These are phyloP conservation scores for Ennomos erosarius DNA, from an alignment of 2,888 invertebrate species.

Conservation along the genomic window DNA sequence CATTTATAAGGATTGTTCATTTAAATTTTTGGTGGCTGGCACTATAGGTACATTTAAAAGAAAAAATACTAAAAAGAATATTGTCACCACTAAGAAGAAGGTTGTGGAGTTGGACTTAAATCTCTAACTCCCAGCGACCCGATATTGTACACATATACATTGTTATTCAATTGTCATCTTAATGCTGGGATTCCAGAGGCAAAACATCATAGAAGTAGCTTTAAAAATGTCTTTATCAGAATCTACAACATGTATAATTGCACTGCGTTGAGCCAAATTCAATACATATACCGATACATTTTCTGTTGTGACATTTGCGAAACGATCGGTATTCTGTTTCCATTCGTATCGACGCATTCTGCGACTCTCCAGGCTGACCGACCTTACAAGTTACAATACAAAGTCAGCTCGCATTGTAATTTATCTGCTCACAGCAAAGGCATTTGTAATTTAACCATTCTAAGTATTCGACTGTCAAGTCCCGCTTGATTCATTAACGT, in stretches of 20 bases:
- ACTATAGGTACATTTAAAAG: not conserved
- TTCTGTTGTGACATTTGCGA: too few relatives aligned
- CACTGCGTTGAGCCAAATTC: not conserved
- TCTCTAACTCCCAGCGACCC: too few relatives aligned
- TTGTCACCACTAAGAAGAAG: too few relatives aligned
- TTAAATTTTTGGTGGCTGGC: not conserved
- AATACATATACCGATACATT: not conserved
- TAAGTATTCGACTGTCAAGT: conserved; percentile 50
- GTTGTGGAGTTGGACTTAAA: too few relatives aligned
- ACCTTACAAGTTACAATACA: conserved; percentile 14
- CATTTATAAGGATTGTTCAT: too few relatives aligned
- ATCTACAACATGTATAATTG: too few relatives aligned
- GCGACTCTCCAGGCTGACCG: conserved; percentile 10
- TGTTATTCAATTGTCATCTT: too few relatives aligned
- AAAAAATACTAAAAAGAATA: too few relatives aligned
- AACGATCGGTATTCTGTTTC: not conserved
- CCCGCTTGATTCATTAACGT: conserved; percentile 62
- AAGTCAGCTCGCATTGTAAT: conserved; percentile 24
- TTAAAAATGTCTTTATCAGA: too few relatives aligned
- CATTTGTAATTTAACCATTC: conserved; percentile 53
- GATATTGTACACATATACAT: too few relatives aligned
- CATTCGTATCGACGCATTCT: conserved; percentile 3
- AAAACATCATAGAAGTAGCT: too few relatives aligned
- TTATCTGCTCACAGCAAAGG: conserved; percentile 34
- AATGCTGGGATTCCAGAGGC: too few relatives aligned